Percentiles rank a stretch among this genome's conserved stretches.
These are phyloP conservation scores for Neopipo cinnamomea DNA, from an alignment of 2,113 vertebrate genomes.

Conservation along the genomic window DNA sequence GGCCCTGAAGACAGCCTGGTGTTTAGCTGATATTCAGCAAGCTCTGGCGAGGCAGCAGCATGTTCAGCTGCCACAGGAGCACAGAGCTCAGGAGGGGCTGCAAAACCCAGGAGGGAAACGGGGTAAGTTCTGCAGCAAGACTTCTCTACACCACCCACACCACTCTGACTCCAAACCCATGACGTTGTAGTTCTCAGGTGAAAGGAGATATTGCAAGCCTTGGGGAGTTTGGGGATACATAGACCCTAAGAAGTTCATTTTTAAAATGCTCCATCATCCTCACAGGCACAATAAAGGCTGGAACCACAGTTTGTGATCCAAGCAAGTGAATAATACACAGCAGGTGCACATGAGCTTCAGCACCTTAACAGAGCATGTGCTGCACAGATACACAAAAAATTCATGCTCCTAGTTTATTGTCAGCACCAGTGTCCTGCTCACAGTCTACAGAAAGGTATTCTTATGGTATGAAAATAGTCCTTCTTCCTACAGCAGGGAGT, in stretches of 20 bases:
- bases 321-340: neutral
- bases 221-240: neutral
- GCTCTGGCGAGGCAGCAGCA: neutral
- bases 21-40: too few relatives aligned
- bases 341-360: neutral
- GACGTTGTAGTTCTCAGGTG: neutral
- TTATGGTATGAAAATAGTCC: neutral
- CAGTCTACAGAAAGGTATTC: neutral
- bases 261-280: neutral
- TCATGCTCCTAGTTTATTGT: neutral
- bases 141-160: neutral
- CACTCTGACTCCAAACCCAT: neutral
- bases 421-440: neutral
- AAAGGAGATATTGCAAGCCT: neutral
- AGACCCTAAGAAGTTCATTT: neutral
- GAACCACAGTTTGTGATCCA: neutral
- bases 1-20: neutral
- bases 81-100: neutral
- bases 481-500: neutral
- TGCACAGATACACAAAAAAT: neutral
- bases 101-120: neutral
- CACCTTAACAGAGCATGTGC: neutral
- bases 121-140: neutral
- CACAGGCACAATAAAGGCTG: neutral
- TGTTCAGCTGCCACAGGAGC: neutral